Evolutionary conservation across 2,113 vertebrate species (phyloP), one percentile per base, ranked within the genome.

Genomic region (Eulacestoma nigropectus): DNA sequence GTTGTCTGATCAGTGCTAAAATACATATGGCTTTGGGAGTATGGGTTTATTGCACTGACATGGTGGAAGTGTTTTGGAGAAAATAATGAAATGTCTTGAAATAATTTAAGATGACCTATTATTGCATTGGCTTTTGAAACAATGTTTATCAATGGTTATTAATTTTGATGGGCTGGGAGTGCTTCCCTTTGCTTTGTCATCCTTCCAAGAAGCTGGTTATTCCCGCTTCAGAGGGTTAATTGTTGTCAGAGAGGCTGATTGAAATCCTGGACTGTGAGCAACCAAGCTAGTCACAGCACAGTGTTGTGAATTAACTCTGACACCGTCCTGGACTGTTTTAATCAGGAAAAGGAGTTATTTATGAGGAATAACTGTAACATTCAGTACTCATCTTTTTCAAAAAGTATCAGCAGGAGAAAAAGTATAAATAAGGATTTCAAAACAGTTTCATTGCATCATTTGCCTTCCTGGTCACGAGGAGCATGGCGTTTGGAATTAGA

Each of bases 11-110:
- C 23, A 16, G 15, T 23, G 19, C 35, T 47, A 21, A 60, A 86
- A 78, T 1, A 3, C 17, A 3, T 8, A 20, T 0, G 0, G 2
- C 32, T 30, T n/a, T 20, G 42, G 46, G 32, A 91, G 22, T 1
- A 0, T 29, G 8, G n/a, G 0, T 42, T 83, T 16, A 25, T 18
- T 67, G 77, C n/a, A 16, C 41, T 64, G 75, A 33, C 3, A 10
- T 2, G 3, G 20, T 30, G 10, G 70, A 77, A 19, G 11, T 25
- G 16, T 89, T 84, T 47, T 33, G 13, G 42, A 37, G 44, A 75
- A 89, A 86, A 59, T 17, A 82, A 65, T 25, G 29, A 59, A 72
- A 25, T 18, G 12, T 3, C 52, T 90, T 78, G 13, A 86, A 86
- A 33, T 50, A 46, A 39, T 87, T 88, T 47, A 47, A 63, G 32